Base-by-base conservation (phyloP, 2,888 invertebrate species). In the Cyaniris semiargus region DNA sequence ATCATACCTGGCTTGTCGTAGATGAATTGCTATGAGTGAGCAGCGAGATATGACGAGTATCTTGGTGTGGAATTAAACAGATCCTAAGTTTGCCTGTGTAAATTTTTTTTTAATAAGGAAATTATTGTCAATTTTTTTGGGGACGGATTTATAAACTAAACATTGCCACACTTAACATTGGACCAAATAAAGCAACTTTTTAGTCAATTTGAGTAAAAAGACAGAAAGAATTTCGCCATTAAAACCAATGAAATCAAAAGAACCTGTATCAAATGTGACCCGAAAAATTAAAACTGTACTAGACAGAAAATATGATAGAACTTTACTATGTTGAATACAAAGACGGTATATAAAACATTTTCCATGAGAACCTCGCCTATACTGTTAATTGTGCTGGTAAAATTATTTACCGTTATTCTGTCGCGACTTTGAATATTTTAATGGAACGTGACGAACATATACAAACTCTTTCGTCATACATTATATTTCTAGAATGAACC, bases 391-490 rank as follows among this genome's bases (percentile, higher is more conserved):
- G 27, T 66, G 38, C 71, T 38, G 34, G 34, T 71, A 71, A 71
- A 71, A 87, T 86, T 87, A 80, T 82, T 81, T 81, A 83, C 92
- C 90, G 91, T 91, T 92, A 90, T 85, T 82, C 84, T 82, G 88
- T 85, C 86, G 86, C 84, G 86, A 84, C 86, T 85, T 84, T 83
- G 84, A 86, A 87, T 86, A 86, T 87, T 82, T 80, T 79, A 83
- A 83, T 83, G 81, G 83, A 76, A 88, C 90, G 90, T 90, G 90
- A 88, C 83, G 79, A 77, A 86, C 85, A 88, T 91, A 88, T 91
- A 83, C 53, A 34, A 58, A 78, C 76, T 38, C 27, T 53, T 53
- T 34, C 34, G 13, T 76, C 34, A 15, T 8, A n/a, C 38, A 44
- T 38, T 38, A 72, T 72, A 38, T 21, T 71, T 21, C 34, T 21